Base-by-base conservation (phyloP, 2,113 vertebrate genomes). In the Oenanthe melanoleuca region DNA sequence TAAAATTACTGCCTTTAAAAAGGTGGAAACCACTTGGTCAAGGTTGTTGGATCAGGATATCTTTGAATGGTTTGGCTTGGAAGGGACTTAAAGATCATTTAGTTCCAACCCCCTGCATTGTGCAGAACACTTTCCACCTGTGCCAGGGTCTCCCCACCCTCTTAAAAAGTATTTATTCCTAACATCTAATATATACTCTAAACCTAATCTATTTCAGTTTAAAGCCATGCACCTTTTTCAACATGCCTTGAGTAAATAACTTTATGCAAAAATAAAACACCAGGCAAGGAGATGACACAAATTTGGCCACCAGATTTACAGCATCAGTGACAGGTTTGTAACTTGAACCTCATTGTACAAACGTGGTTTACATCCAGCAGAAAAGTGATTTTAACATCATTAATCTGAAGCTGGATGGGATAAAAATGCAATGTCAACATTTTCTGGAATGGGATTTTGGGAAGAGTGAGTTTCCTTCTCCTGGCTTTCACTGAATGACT, bases 101-200 rank as follows among this genome's bases (percentile, higher is more conserved):
- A 5, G 10, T 11, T 23, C 50, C 34, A n/a, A 10, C 8, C 2
- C 34, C 26, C 26, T 52, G 26, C 26, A 42, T 42, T 42, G 40
- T 42, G 40, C 40, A 42, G 8, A 31, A 6, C 34, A 49, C 9
- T 2, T 80, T 2, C 33, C 52, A 49, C 14, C 18, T 47, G 7
- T 47, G 16, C 25, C 49, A 72, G 37, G 9, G 26, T 18, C 37
- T 44, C 4, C 0, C 0, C 44, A 50, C 8, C 2, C 10, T 52
- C 52, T 16, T 4, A 59, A 23, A 42, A 52, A 44, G 2, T 7
- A 59, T 65, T 59, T 73, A 50, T 44, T 52, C 23, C 33, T 38
- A 24, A 23, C 20, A 26, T 34, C 24, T 22, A 17, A 55, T 28
- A 49, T 7, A 23, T 17, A 28, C 55, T 70, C 5, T 40, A 2